Base-by-base conservation (phyloP, 2,113 vertebrate species). In the Cinclus mexicanus region DNA sequence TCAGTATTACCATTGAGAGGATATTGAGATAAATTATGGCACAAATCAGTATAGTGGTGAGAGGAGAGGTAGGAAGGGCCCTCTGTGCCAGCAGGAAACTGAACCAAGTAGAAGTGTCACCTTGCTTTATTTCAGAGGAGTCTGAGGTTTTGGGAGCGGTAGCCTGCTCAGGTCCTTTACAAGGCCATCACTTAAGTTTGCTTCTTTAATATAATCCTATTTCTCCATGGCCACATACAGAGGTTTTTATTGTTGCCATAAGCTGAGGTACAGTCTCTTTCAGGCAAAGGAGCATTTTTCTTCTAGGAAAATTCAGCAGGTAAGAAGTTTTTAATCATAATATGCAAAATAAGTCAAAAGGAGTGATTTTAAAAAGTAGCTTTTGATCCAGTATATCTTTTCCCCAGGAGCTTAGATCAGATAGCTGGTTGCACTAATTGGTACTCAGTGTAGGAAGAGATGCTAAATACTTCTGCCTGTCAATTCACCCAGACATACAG, bases 341-440 rank as follows among this genome's bases (percentile, higher is more conserved):
- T 57, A 92, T 76, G 80, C 49, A 95, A 94, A 96, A 37, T 81
- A 93, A 93, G 31, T 78, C 59, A 61, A 92, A 94, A 78, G 20
- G 20, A 92, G 52, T 52, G 1, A 89, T 89, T 95, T 96, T 4
- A 7, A 77, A 77, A 91, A 90, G 60, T 59, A 81, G 60, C 49
- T 96, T 95, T 96, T 89, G 52, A 96, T 84, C 49, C 60, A 37
- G 31, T 69, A 53, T 82, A 71, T n/a, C 69, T 89, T 95, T 96
- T 87, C 37, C 95, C 83, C 76, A 50, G 44, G 68, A 82, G 80
- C 23, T 86, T 75, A 90, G 79, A 94, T 92, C 90, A 95, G 90
- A 65, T 92, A 96, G 81, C 92, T 86, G 37, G 69, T 90, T 93
- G 83, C 69, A 95, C 93, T 95, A 97, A 94, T 95, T 96, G 88